Conservation (phyloP, 2,888 invertebrate species). For the Frankliniella intonsa region DNA sequence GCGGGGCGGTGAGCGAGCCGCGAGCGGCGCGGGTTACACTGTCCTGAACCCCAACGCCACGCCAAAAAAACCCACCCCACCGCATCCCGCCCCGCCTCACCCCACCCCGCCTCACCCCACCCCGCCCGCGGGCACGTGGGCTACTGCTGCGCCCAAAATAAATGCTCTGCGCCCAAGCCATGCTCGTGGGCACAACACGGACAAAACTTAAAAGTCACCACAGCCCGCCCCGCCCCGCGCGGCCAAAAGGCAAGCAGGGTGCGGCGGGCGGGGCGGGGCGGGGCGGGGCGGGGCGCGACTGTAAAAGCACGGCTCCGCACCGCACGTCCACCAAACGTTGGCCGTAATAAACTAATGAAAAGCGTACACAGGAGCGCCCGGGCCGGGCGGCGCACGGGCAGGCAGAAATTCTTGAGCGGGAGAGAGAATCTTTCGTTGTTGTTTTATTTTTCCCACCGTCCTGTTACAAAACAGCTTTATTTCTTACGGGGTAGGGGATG, state of each 20-base stretch:
- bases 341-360: too few relatives aligned
- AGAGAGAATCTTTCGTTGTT: slow-evolving; percentile 25
- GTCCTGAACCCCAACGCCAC: neutral
- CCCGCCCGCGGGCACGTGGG: slow-evolving; percentile 6
- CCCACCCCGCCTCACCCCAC: neutral
- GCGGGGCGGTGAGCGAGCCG: neutral
- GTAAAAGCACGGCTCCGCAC: too few relatives aligned
- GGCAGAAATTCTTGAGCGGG: slow-evolving; percentile 33
- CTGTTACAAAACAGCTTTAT: too few relatives aligned
- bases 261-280: neutral
- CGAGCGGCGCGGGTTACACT: neutral
- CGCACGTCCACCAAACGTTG: too few relatives aligned
- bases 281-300: slow-evolving; percentile 33
- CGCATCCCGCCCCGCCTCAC: neutral
- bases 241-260: slow-evolving; percentile 26
- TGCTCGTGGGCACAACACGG: neutral
- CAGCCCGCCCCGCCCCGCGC: neutral
- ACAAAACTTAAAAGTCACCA: slow-evolving; percentile 22
- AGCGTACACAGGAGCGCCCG: neutral
- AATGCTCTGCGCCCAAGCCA: neutral
- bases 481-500: too few relatives aligned
- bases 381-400: neutral
- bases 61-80: neutral
- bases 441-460: too few relatives aligned
- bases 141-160: slow-evolving; percentile 12